Base-by-base conservation (phyloP, 1,140 invertebrate genomes). In the Drosophila oshimai region DNA sequence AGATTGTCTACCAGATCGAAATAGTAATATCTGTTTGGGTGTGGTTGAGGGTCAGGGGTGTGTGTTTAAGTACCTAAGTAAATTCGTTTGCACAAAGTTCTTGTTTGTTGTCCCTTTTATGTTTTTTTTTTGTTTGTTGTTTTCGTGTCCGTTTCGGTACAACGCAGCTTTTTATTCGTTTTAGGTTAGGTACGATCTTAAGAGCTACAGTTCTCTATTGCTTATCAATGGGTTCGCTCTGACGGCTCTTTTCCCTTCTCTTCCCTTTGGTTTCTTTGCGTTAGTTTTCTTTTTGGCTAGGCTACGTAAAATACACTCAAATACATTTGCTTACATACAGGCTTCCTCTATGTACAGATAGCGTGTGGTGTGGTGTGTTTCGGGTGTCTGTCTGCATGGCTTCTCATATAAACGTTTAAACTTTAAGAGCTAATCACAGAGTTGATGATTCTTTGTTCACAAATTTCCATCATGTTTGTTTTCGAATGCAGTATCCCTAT, bases 341-440 rank as follows among this genome's bases (percentile, higher is more conserved):
- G 55, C 51, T 29, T 54, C 44, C 42, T 64, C 49, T 70, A 60
- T 74, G 36, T 62, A 75, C 45, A 69, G 61, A 65, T 64, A 46
- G 42, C 61, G 17, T 54, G 61, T 55, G 29, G 7, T 13, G 9
- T n/a, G n/a, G n/a, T 17, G 18, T 22, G 41, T 57, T 24, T 46
- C 1, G 33, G 41, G n/a, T n/a, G n/a, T n/a, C n/a, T 55, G 13
- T 39, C 9, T 41, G 18, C 47, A 18, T 26, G 17, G 15, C 28
- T 18, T 58, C 41, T 49, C 36, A 74, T 74, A 79, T 79, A 79
- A 81, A 72, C 53, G 57, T 74, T 77, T 78, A 73, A 84, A 80
- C 76, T 83, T 88, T 89, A 87, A 89, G 76, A 89, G 76, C 86
- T 89, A 89, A 89, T 89, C 86, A 89, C 86, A 89, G 86, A 89